Evolutionary conservation across 2,888 invertebrate genomes (phyloP).

Genomic region (Sthenelais limicola): DNA sequence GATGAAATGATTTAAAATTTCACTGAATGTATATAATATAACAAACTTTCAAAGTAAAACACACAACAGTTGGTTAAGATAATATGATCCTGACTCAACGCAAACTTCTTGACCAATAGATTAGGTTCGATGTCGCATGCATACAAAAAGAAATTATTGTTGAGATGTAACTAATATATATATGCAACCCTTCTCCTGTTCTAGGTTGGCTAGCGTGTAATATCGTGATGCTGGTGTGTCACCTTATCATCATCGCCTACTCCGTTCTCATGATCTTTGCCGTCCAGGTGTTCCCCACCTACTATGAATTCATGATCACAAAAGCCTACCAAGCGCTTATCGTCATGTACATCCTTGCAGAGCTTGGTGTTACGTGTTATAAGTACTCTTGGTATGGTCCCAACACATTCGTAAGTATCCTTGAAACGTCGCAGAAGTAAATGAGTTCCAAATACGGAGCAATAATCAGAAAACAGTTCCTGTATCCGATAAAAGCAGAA

Average conservation of each 20-base stretch:
- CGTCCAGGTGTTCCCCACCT: slow-evolving; percentile 59
- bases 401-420: slow-evolving; percentile 71
- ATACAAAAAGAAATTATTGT: too few species aligned
- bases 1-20: too few species aligned
- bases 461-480: not conserved
- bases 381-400: slow-evolving; percentile 69
- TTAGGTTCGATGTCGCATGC: too few species aligned
- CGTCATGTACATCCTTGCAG: slow-evolving; percentile 64
- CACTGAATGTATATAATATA: too few species aligned
- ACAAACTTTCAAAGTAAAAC: too few species aligned
- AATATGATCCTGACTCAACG: too few species aligned
- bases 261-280: slow-evolving; percentile 63
- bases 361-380: slow-evolving; percentile 66
- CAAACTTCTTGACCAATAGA: too few species aligned
- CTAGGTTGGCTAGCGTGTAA: slow-evolving; percentile 70
- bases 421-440: too few species aligned
- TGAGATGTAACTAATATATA: too few species aligned
- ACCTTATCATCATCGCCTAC: slow-evolving; percentile 66
- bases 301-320: slow-evolving; percentile 55
- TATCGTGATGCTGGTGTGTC: slow-evolving; percentile 61
- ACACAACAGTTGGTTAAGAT: too few species aligned
- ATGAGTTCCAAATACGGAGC: not conserved
- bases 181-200: too few species aligned
- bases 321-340: slow-evolving; percentile 61
- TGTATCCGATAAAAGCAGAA: not conserved